Base-by-base conservation (phyloP, 2,797 vertebrate genomes). In the Enteromius argenteus region DNA sequence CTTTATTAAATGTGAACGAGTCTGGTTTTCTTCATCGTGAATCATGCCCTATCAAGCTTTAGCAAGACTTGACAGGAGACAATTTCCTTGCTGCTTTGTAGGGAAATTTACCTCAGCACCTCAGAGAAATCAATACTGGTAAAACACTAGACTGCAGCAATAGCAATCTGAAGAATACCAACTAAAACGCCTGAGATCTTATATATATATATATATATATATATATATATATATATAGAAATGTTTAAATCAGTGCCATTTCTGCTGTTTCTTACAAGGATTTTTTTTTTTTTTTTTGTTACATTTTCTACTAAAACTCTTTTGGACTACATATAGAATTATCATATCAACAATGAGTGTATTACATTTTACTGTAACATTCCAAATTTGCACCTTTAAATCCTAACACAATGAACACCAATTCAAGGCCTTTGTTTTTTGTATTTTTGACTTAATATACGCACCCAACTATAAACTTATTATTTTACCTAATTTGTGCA, bases 111-210 rank as follows among this genome's bases (percentile, higher is more conserved):
- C 23, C 37, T 73, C 27, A 49, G 53, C 68, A 72, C 67, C 60
- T 81, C 51, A 72, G 67, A 81, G 17, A 81, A 81, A 73, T 81
- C 80, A 73, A 81, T 73, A 73, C 56, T 73, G 46, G 67, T 60
- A 49, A 53, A 81, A 35, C 53, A 30, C 49, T 42, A 35, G 37
- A 73, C 32, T 81, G 80, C 68, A 60, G 53, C 17, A 37, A 27
- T 35, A 49, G 80, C 42, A 74, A 51, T 60, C 1, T 60, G 37
- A 74, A 30, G 44, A 69, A 69, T 69, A 80, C 14, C 32, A 56
- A 56, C 49, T 56, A 69, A 56, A 37, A 81, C 51, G 60, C 32
- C 17, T n/a, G n/a, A 69, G 15, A 87, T 56, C 51, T 56, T 53
- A 27, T 27, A 37, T 37, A 37, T 37, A 44, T 79, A 44, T 67